phyloP scores from a whole-genome alignment of 2,113 vertebrate species.

The Antechinus flavipes region DNA sequence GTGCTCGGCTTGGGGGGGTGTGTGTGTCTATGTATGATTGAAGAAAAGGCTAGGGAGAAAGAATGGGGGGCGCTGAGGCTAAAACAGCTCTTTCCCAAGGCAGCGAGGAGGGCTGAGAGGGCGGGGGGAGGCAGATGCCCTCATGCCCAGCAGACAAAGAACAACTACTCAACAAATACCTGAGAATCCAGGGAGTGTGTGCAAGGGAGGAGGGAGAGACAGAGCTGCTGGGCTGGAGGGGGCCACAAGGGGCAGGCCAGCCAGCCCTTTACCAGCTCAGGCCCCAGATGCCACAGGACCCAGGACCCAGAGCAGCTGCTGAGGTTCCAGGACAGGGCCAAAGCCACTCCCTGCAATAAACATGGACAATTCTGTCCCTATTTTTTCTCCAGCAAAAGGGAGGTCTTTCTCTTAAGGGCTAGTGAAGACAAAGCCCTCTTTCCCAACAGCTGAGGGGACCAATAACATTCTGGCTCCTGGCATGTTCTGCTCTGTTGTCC shows the following conservation, averaged over 20 bases:
- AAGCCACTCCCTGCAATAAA: conserved; percentile 60
- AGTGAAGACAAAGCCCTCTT: conserved; percentile 36
- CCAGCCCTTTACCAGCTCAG: conserved; percentile 68
- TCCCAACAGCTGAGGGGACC: background rate
- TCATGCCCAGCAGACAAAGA: conserved; percentile 79
- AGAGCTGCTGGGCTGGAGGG: conserved; percentile 34
- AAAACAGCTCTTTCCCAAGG: conserved; percentile 59
- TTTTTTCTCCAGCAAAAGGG: conserved; percentile 48
- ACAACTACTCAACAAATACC: conserved; percentile 76
- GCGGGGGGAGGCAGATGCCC: conserved; percentile 67
- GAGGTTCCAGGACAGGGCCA: conserved; percentile 51
- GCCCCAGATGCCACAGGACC: conserved; percentile 78
- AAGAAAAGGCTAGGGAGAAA: background rate
- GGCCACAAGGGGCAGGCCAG: conserved; percentile 55
- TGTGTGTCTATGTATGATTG: conserved; percentile 16
- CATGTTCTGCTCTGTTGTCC: conserved; percentile 25
- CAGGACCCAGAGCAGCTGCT: conserved; percentile 68
- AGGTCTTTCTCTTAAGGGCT: conserved; percentile 32
- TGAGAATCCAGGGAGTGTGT: conserved; percentile 60
- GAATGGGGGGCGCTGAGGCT: conserved; percentile 24
- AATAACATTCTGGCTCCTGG: conserved; percentile 16
- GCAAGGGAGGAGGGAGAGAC: conserved; percentile 28
- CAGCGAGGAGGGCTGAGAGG: conserved; percentile 30
- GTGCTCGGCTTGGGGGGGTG: conserved; percentile 67
- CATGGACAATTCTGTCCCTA: conserved; percentile 34